phyloP scores from a whole-genome alignment of 1,140 invertebrate genomes.

The Drosophila punjabiensis region DNA sequence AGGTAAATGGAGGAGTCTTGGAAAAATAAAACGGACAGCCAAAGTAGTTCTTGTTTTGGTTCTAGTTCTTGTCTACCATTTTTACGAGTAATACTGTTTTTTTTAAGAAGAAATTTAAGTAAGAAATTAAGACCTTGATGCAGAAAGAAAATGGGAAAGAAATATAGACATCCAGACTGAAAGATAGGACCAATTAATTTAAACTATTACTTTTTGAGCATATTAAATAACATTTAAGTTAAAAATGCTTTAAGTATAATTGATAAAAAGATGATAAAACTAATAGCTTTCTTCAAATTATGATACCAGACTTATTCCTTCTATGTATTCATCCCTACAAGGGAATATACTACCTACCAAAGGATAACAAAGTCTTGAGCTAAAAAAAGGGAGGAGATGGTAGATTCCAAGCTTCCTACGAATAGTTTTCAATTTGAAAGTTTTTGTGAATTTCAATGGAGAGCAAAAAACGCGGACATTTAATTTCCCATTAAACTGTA shows the following conservation, averaged over 20 bases:
- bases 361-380: background rate
- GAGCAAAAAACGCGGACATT: constrained; percentile 56
- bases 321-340: no score
- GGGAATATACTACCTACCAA: background rate
- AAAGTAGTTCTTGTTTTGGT: background rate
- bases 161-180: no score
- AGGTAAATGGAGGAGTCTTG: constrained; percentile 1
- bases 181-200: no score
- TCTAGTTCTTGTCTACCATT: background rate
- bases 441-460: constrained; percentile 62
- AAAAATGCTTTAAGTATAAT: no score
- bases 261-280: no score
- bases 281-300: no score
- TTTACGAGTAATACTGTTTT: background rate
- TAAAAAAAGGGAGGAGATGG: background rate
- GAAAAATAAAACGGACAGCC: constrained; percentile 2
- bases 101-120: background rate
- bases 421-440: constrained; percentile 63
- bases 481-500: constrained; percentile 72
- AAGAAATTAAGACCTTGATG: no score
- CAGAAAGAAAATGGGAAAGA: no score
- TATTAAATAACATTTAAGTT: no score
- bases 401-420: background rate
- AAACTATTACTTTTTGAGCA: no score
- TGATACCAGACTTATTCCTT: no score